Evolutionary conservation across 2,797 vertebrate species (phyloP), one percentile per base, ranked within the genome.

Genomic region (Limosa lapponica): DNA sequence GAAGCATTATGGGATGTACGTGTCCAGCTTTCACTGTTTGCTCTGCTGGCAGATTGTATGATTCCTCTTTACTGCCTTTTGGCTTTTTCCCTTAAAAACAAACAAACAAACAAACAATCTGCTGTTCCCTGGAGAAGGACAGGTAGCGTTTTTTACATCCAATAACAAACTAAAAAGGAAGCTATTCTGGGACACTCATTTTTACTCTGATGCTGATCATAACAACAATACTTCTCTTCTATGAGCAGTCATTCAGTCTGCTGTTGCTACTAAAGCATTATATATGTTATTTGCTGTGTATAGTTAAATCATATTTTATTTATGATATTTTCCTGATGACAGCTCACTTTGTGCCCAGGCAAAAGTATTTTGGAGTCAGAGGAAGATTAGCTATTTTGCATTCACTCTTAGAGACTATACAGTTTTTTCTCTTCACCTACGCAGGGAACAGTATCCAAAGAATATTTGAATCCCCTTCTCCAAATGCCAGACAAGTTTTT

Each of bases 31-130:
- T 82, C 58, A 24, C 36, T 82, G 44, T 75, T 79, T 87, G 48
- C 83, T n/a, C 58, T 71, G 52, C 67, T 90, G 73, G 64, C 32
- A 85, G 71, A 49, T 28, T 64, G 28, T 16, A 46, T 25, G 59
- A 73, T 77, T 82, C 48, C 37, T 77, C 52, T 77, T 89, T 80
- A 85, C 77, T 82, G 66, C 15, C 55, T 67, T 84, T 80, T 59
- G 64, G n/a, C 19, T 96, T 87, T 91, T 95, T 59, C 67, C 37
- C 49, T 85, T 82, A 41, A 87, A 93, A 90, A 48, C n/a, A 88
- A 88, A 14, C 17, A 28, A 61, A 39, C 41, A 67, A 59, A 61
- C 44, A 75, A 79, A 11, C 30, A 88, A 58, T 11, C 49, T 58
- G 16, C 49, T n/a, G 34, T 19, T 94, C 74, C 83, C 27, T 3